Evolutionary conservation across 2,797 vertebrate genomes (phyloP).

Genomic region (Mionectes olivaceus): DNA sequence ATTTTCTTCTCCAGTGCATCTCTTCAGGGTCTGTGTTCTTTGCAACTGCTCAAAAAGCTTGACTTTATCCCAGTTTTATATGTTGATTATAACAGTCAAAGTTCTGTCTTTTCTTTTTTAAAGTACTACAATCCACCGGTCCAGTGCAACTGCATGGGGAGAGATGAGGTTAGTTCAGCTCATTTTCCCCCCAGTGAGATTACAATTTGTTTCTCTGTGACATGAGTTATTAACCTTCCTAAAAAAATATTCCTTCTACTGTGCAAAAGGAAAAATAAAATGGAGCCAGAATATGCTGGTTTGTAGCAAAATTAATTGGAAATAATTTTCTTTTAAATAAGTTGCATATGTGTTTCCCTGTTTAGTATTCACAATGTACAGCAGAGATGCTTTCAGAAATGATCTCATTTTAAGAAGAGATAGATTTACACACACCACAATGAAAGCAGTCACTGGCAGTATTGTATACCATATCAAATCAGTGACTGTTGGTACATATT

Average conservation of each 20-base stretch:
- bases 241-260: constrained; percentile 46
- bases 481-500: constrained; percentile 76
- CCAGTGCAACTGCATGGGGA: background rate
- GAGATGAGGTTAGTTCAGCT: constrained; percentile 26
- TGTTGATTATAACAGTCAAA: background rate
- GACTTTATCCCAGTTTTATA: background rate
- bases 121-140: background rate
- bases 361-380: constrained; percentile 47
- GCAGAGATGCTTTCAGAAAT: constrained; percentile 58
- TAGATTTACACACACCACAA: constrained; percentile 60
- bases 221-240: constrained; percentile 48
- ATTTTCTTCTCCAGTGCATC: background rate
- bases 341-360: constrained; percentile 67
- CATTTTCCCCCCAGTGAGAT: background rate
- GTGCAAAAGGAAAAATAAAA: constrained; percentile 39
- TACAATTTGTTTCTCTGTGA: constrained; percentile 36
- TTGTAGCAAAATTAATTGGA: constrained; percentile 52
- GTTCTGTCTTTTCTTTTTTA: background rate
- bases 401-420: constrained; percentile 57
- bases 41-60: background rate
- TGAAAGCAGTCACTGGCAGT: constrained; percentile 48
- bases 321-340: constrained; percentile 74
- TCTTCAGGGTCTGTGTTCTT: background rate
- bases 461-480: constrained; percentile 71
- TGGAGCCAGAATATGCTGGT: constrained; percentile 19